These are phyloP conservation scores for Calyptommatus sinebrachiatus DNA, from an alignment of 2,113 vertebrate species.

Conservation along the genomic window DNA sequence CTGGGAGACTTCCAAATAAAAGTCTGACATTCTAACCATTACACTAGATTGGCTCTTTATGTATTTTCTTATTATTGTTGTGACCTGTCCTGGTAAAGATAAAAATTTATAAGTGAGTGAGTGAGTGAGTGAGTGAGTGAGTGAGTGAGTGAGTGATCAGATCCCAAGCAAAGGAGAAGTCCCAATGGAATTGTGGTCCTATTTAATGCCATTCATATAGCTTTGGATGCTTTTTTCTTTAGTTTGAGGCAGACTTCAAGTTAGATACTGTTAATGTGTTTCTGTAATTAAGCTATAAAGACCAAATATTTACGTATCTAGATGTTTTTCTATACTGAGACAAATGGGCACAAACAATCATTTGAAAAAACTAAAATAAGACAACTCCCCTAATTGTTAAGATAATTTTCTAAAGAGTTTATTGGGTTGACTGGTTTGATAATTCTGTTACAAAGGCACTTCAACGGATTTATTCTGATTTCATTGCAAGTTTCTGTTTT, in stretches of 20 bases:
- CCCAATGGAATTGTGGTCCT: background rate
- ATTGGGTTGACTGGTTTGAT: background rate
- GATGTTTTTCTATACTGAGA: background rate
- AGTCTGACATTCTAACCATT: too few species aligned
- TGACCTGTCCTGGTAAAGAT: too few species aligned
- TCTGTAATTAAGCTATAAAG: background rate
- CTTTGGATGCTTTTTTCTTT: background rate
- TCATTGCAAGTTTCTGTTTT: conserved; percentile 8
- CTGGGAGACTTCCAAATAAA: too few species aligned
- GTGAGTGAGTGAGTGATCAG: background rate
- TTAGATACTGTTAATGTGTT: background rate
- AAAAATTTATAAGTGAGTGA: too few species aligned
- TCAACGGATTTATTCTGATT: background rate
- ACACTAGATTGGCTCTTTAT: too few species aligned
- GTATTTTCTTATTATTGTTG: too few species aligned
- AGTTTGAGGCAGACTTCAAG: background rate
- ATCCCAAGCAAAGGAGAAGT: background rate
- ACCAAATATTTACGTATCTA: background rate
- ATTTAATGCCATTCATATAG: background rate
- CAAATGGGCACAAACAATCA: background rate
- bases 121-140: too few species aligned
- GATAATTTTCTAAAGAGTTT: background rate
- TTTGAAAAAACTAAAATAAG: background rate
- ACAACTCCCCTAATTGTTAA: background rate
- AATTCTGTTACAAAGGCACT: background rate